These are phyloP conservation scores for Leptinotarsa undecemlineata DNA, from an alignment of 1,140 invertebrate species.

Conservation along the genomic window DNA sequence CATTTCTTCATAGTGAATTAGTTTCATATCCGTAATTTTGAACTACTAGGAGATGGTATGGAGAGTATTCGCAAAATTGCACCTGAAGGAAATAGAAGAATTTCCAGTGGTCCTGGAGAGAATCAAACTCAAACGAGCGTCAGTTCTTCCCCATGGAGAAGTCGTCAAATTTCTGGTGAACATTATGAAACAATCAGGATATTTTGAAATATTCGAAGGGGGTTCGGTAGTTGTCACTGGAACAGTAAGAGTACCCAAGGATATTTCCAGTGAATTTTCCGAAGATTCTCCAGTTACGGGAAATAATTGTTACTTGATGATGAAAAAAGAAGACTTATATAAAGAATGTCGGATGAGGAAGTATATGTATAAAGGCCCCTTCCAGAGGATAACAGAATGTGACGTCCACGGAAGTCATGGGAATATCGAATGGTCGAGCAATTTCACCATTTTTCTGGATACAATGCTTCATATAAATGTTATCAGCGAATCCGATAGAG, in stretches of 20 bases:
- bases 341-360: slow-evolving; percentile 90
- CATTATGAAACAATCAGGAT: slow-evolving; percentile 81
- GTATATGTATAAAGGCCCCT: slow-evolving; percentile 88
- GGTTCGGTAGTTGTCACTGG: slow-evolving; percentile 82
- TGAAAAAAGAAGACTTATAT: slow-evolving; percentile 81
- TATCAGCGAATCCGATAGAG: slow-evolving; percentile 71
- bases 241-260: slow-evolving; percentile 68
- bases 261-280: slow-evolving; percentile 62
- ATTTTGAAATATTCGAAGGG: slow-evolving; percentile 91
- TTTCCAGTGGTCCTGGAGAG: slow-evolving; percentile 85
- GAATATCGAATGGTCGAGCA: slow-evolving; percentile 76
- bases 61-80: slow-evolving; percentile 86
- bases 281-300: slow-evolving; percentile 54
- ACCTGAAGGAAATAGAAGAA: slow-evolving; percentile 73
- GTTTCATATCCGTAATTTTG: neutral
- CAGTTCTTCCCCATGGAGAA: slow-evolving; percentile 82
- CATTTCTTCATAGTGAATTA: neutral
- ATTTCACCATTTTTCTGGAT: slow-evolving; percentile 93
- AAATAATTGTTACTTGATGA: slow-evolving; percentile 59
- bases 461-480: slow-evolving; percentile 91
- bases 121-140: slow-evolving; percentile 85
- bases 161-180: slow-evolving; percentile 83
- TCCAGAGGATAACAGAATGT: slow-evolving; percentile 74
- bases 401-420: slow-evolving; percentile 69
- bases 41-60: slow-evolving; percentile 74